phyloP scores from a whole-genome alignment of 2,888 invertebrate species.

The Beris morrisii region DNA sequence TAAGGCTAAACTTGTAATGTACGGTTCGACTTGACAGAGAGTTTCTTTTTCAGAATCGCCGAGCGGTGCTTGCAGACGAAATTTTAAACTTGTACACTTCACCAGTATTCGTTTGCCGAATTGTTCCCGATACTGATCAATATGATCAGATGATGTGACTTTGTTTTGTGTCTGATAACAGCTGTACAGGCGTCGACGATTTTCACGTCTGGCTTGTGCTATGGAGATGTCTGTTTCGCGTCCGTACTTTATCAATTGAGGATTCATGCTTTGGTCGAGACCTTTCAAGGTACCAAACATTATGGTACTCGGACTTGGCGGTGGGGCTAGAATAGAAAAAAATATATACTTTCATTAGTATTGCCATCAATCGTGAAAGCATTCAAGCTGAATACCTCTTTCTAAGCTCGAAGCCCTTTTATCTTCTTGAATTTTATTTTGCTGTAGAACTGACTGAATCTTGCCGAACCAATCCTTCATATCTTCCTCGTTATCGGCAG shows the following conservation, averaged over 20 bases:
- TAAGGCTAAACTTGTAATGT: constrained; percentile 84
- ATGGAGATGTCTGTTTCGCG: constrained; percentile 88
- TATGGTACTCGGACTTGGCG: constrained; percentile 64
- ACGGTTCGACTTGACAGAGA: constrained; percentile 81
- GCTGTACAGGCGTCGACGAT: constrained; percentile 76
- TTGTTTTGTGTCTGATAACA: constrained; percentile 61
- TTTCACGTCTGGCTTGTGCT: constrained; percentile 77
- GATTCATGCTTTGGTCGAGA: constrained; percentile 89
- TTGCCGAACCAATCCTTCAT: constrained; percentile 80
- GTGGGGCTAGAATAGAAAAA: constrained; percentile 52
- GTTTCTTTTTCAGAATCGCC: constrained; percentile 72
- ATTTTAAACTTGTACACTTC: constrained; percentile 79
- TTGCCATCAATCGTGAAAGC: no score
- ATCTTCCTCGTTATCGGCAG: constrained; percentile 84
- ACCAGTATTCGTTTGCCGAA: constrained; percentile 84
- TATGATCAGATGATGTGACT: constrained; percentile 57
- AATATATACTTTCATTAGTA: neutral
- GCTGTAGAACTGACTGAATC: constrained; percentile 79
- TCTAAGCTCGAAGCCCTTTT: constrained; percentile 71
- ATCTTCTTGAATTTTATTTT: constrained; percentile 77
- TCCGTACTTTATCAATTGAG: constrained; percentile 85
- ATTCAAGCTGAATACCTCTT: constrained; percentile 52
- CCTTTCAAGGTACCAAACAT: constrained; percentile 84
- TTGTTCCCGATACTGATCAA: constrained; percentile 81
- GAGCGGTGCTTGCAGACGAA: constrained; percentile 80